Base-by-base conservation (phyloP, 1,140 invertebrate species). In the Capitella teleta region DNA sequence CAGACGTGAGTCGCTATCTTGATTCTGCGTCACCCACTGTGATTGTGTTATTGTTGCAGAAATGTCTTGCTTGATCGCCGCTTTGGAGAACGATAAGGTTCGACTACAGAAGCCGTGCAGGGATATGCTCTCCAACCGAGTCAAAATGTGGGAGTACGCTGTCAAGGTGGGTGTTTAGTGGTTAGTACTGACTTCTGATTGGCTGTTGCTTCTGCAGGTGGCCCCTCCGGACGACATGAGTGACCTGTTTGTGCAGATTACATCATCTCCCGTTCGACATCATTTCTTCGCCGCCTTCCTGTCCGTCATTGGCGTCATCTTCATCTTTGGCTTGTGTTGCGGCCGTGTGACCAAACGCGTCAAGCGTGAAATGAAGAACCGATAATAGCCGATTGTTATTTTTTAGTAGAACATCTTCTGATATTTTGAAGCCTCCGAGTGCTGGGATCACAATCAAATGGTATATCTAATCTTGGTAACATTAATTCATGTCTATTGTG, bases 131-230 rank as follows among this genome's bases (percentile, higher is more conserved):
- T 76, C 78, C 46, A 82, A 81, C 51, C 77, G 89, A 58, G 81
- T 88, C 58, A 82, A 90, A 74, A 88, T 93, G 85, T 92, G 88
- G 67, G 82, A 79, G 73, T 85, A 84, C 76, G 86, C 87, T 21
- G 84, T 81, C 28, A 79, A 83, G 74, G 84, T 87, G 61, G 52
- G 23, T 12, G n/a, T 10, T 32, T 32, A 32, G n/a, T 32, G 8
- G 30, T 32, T 10, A n/a, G n/a, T n/a, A n/a, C n/a, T n/a, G n/a
- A n/a, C n/a, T n/a, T n/a, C n/a, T n/a, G n/a, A n/a, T n/a, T n/a
- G n/a, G n/a, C n/a, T n/a, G n/a, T 5, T 59, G 62, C 49, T 28
- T 62, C 72, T 47, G 50, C 60, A 75, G 74, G 64, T 75, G 46
- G 65, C 68, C 21, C 72, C 77, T 10, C 79, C 82, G 10, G 80